Evolutionary conservation across 2,888 invertebrate species (phyloP), one percentile per base, ranked within the genome.

Genomic region (Chloromyia formosa): DNA sequence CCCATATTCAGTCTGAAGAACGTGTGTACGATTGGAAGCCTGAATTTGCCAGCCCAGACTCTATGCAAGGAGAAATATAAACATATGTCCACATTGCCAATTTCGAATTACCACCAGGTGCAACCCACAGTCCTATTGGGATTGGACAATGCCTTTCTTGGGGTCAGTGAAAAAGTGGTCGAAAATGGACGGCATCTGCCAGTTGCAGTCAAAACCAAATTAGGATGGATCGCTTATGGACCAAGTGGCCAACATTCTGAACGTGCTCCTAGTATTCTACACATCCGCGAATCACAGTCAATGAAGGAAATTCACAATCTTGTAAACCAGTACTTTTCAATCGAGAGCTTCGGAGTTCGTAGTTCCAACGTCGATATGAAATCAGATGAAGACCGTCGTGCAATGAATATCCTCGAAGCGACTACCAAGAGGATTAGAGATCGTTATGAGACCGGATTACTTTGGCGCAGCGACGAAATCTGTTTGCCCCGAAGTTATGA

Each of bases 371-470:
- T 61, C 4, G 35, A 27, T 23, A 12, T 61, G 27, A 35, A 27
- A 61, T 61, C 61, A 2, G 61, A 61, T 61, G 61, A 61, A 14
- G 35, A 61, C 12, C 61, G 35, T 14, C 61, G 61, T 10, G 61
- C 61, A 4, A 27, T 27, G n/a, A 23, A 61, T 23, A 61, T 61
- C 23, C 23, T 61, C 2, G 35, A 61, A 16, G 56, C 10, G 4
- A 61, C 61, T n/a, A 5, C 35, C 56, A 54, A 54, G 9, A 35
- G 56, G 42, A 40, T 64, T 42, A 40, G 42, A 16, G 16, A 64
- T 64, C 42, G 64, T 1, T 64, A 40, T 64, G 64, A 64, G 16
- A 64, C 64, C 1, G 64, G 64, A 16, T 7, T 64, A 16, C 42
- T 64, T 2, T 64, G 64, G 42, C 35, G 18, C 0, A 64, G 16